A percentile compares a stretch with the other conserved stretches of the same genome.
Evolutionary conservation across 2,113 vertebrate genomes (phyloP).

Genomic region (Ictidomys tridecemlineatus): DNA sequence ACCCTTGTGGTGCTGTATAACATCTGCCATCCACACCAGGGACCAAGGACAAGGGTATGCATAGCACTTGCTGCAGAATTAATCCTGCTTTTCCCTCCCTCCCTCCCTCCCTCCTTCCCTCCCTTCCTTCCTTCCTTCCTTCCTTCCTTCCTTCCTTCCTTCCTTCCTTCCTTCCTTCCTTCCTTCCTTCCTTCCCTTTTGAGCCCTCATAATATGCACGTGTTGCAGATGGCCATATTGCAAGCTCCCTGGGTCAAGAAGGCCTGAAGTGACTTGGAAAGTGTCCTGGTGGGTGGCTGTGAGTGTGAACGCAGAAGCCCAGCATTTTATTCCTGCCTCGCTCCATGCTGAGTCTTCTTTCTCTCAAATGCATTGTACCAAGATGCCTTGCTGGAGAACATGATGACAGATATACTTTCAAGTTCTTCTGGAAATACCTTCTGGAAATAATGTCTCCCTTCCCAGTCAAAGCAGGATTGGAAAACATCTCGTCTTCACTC

Average conservation of each 20-base stretch:
- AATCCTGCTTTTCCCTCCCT: no score
- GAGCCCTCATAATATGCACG: neutral
- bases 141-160: no score
- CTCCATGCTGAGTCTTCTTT: neutral
- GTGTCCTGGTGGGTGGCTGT: neutral
- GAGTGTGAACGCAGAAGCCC: neutral
- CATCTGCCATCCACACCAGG: no score
- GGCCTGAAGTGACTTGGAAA: neutral
- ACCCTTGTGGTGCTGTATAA: neutral
- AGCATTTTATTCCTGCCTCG: neutral
- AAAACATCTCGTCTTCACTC: neutral
- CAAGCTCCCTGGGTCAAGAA: neutral
- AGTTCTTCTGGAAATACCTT: neutral
- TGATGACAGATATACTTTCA: slow-evolving; percentile 16
- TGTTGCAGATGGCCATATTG: neutral
- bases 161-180: no score
- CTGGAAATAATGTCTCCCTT: neutral
- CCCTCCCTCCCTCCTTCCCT: no score
- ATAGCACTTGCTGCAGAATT: no score
- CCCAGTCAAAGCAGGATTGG: neutral
- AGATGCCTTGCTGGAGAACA: neutral
- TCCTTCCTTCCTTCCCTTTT: neutral
- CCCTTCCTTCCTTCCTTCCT: no score
- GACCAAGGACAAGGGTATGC: no score
- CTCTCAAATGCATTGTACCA: neutral